Base-by-base conservation (phyloP, 2,797 vertebrate species). In the Gymnoscopelus braueri region DNA sequence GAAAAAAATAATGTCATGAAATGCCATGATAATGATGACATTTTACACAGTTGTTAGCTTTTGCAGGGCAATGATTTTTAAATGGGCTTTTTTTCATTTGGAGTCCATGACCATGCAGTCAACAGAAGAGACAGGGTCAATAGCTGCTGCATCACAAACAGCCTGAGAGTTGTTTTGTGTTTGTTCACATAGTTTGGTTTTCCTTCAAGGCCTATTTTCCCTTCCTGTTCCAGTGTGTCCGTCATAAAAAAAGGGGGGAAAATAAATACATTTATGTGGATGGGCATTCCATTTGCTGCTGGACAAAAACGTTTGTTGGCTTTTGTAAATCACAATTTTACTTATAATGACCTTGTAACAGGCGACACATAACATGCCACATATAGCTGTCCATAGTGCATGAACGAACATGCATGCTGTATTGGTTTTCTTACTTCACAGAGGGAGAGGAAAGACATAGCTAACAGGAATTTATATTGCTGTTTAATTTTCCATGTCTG, bases 1-100 rank as follows among this genome's bases (percentile, higher is more conserved):
- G 35, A 29, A 29, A 29, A 29, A 29, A 29, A 29, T 6, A 9
- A 39, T 48, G 60, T 73, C 60, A 54, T 61, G 68, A 55, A 56
- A 29, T 56, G 54, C 13, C 13, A 5, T 56, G 54, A 56, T 11
- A 13, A 26, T 5, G 24, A 5, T 39, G 39, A 56, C 3, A 56
- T 26, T 29, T 56, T 39, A 39, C 24, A 24, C 9, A 55, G 53
- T 15, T 11, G 4, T 24, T 24, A 8, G 3, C 19, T 23, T 24
- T 54, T 24, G 19, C 8, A 9, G 8, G 7, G 52, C 15, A 24
- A 54, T 24, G 3, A 54, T 54, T 3, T 54, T 24, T 3, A 2
- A 65, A 75, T 65, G 60, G 54, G 56, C 67, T 66, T 84, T 66
- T 84, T 74, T 81, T 63, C 32, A 71, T 65, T 61, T 55, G 5